phyloP scores from a whole-genome alignment of 2,113 vertebrate species.

The Rhagologus leucostigma region DNA sequence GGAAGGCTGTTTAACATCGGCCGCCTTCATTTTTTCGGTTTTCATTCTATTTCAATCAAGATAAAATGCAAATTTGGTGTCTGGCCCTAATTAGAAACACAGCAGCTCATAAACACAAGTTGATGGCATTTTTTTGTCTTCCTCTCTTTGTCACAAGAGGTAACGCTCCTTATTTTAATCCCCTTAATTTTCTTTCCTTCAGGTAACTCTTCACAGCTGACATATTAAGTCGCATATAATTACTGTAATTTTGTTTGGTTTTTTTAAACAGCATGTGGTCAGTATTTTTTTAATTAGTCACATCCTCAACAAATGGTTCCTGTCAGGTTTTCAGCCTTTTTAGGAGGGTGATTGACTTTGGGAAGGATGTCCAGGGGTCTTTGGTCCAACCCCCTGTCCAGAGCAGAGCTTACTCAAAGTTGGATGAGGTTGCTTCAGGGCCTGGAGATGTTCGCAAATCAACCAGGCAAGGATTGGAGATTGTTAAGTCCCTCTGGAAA shows the following conservation, averaged over 20 bases:
- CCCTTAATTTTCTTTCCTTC: conserved; percentile 36
- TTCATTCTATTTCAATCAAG: conserved; percentile 55
- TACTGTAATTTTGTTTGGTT: neutral
- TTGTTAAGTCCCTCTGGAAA: neutral
- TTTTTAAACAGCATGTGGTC: neutral
- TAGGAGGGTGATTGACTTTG: neutral
- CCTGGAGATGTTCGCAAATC: neutral
- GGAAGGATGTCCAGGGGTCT: neutral
- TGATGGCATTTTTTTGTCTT: conserved; percentile 19
- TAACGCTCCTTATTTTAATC: conserved; percentile 19
- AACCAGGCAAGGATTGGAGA: neutral
- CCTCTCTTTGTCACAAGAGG: neutral
- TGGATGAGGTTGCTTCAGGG: neutral
- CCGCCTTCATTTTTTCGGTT: neutral
- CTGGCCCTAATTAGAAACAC: conserved; percentile 58
- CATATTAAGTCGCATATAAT: neutral
- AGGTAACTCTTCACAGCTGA: conserved; percentile 19
- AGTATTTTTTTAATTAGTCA: neutral
- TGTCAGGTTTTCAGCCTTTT: neutral
- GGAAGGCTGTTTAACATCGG: neutral
- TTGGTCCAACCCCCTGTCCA: neutral
- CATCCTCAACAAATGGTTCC: neutral
- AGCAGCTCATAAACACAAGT: conserved; percentile 26
- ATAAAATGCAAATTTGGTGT: conserved; percentile 51
- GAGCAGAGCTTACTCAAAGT: neutral